Conservation (phyloP, 2,888 invertebrate species). For the Nomada lathburiana region DNA sequence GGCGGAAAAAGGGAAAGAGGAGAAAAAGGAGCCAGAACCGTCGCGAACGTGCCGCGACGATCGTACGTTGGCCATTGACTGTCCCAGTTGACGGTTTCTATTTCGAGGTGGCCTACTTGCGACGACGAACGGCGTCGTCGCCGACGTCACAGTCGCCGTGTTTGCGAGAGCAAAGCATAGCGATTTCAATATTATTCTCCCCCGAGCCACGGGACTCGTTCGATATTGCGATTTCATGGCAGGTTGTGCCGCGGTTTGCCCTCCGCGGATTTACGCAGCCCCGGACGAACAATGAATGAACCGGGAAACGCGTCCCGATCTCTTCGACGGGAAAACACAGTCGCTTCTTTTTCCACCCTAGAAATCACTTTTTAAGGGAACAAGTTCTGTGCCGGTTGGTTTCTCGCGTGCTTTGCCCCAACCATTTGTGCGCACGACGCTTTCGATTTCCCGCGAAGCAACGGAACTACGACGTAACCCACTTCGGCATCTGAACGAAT, state of each 20-base stretch:
- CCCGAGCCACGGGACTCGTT: slow-evolving; percentile 54
- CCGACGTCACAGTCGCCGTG: slow-evolving; percentile 51
- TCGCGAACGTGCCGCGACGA: slow-evolving; percentile 57
- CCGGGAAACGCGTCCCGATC: slow-evolving; percentile 28
- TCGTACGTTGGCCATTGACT: slow-evolving; percentile 72
- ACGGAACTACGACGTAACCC: no score
- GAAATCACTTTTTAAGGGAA: slow-evolving; percentile 1
- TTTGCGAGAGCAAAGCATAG: slow-evolving; percentile 44
- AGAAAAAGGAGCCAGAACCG: slow-evolving; percentile 27
- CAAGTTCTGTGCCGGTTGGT: slow-evolving; percentile 14
- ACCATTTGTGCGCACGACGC: background rate
- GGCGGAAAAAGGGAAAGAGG: background rate
- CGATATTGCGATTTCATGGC: slow-evolving; percentile 59
- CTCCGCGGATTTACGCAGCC: background rate
- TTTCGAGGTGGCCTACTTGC: slow-evolving; percentile 76
- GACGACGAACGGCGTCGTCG: slow-evolving; percentile 47
- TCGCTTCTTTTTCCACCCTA: slow-evolving; percentile 16
- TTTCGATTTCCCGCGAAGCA: background rate
- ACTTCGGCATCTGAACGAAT: no score
- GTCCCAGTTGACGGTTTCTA: slow-evolving; percentile 72
- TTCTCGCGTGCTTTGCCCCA: background rate
- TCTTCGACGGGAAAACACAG: slow-evolving; percentile 18
- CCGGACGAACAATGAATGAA: slow-evolving; percentile 25
- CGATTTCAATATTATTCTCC: slow-evolving; percentile 76
- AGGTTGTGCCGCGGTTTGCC: slow-evolving; percentile 29